phyloP scores from a whole-genome alignment of 2,113 vertebrate species.

The Cairina moschata region DNA sequence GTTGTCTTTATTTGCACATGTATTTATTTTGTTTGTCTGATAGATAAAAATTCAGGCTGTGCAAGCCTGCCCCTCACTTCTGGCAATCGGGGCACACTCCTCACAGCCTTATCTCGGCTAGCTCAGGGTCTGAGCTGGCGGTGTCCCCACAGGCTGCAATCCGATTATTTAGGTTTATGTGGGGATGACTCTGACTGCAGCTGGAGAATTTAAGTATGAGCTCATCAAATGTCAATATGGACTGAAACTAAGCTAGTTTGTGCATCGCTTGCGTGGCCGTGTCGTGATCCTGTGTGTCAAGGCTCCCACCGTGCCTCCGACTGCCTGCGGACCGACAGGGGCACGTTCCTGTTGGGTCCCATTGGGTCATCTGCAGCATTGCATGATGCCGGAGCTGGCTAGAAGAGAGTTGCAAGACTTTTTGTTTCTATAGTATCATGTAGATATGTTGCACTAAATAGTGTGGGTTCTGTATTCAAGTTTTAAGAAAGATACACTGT shows the following conservation, averaged over 20 bases:
- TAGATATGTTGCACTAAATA: not conserved
- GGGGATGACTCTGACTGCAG: not conserved
- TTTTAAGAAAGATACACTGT: not conserved
- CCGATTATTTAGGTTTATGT: accelerated
- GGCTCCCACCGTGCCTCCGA: not conserved
- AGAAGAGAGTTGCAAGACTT: not conserved
- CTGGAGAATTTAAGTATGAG: not conserved
- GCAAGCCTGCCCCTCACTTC: not conserved
- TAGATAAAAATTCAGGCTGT: not conserved
- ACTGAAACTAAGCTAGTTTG: not conserved
- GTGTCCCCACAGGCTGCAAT: accelerated
- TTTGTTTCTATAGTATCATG: not conserved
- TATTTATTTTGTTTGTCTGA: not conserved
- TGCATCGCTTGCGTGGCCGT: not conserved
- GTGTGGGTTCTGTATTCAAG: not conserved
- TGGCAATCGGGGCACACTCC: not conserved
- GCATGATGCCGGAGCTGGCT: not conserved
- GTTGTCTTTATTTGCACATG: not conserved
- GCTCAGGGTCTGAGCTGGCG: not conserved
- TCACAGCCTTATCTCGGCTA: accelerated
- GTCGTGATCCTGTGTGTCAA: not conserved
- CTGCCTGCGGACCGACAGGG: not conserved
- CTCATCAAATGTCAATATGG: not conserved
- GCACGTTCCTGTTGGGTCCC: not conserved
- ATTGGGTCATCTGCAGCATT: not conserved